Evolutionary conservation across 2,113 vertebrate genomes (phyloP).

Genomic region (Perccottus glenii): DNA sequence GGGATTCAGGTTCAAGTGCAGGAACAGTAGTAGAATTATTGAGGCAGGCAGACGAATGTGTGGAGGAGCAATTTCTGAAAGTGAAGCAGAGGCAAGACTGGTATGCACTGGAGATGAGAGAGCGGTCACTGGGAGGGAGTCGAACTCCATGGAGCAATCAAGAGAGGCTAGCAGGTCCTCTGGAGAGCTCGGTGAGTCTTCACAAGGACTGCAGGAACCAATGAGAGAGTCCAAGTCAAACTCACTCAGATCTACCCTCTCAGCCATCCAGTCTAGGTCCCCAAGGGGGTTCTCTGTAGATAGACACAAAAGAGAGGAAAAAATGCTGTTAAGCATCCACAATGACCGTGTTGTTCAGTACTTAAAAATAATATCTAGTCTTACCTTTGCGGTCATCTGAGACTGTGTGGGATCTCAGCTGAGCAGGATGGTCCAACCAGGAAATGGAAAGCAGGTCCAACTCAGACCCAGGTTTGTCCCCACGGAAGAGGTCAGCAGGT

Average conservation of each 20-base stretch:
- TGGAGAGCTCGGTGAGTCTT: constrained; percentile 81
- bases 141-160: constrained; percentile 69
- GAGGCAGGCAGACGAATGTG: not conserved
- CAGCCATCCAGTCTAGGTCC: constrained; percentile 94
- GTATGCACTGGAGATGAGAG: constrained; percentile 26
- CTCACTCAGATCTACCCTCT: constrained; percentile 91
- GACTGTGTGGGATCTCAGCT: constrained; percentile 73
- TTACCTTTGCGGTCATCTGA: constrained; percentile 84
- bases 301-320: fast-evolving
- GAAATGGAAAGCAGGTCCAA: constrained; percentile 74
- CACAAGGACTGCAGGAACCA: constrained; percentile 82
- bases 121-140: constrained; percentile 51
- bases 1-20: constrained; percentile 23
- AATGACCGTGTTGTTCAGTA: too few species aligned
- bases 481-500: constrained; percentile 36
- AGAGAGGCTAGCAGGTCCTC: constrained; percentile 81
- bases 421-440: constrained; percentile 81
- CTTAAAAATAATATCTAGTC: too few species aligned
- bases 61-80: not conserved
- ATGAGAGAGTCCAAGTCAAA: constrained; percentile 90
- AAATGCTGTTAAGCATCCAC: not conserved
- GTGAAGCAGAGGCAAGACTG: constrained; percentile 16
- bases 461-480: constrained; percentile 65
- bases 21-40: constrained; percentile 3
- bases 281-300: constrained; percentile 84